Conservation (phyloP, 2,888 invertebrate genomes). For the Terebella lapidaria region DNA sequence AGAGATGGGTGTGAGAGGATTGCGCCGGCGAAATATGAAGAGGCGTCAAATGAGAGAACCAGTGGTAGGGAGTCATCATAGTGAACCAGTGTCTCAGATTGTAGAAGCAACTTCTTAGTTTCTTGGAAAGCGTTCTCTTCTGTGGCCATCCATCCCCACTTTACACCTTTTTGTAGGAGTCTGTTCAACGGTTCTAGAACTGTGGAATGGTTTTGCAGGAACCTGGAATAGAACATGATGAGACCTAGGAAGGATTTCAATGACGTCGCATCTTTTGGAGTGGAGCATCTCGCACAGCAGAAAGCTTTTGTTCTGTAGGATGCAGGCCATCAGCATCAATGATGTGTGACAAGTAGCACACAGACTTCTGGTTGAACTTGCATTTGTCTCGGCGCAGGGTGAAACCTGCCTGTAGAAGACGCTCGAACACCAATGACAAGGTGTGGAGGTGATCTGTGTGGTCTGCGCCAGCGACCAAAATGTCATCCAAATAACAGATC, state of each 20-base stretch:
- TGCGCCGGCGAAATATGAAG: background rate
- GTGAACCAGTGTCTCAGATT: background rate
- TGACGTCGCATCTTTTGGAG: background rate
- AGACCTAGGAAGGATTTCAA: background rate
- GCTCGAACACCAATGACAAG: background rate
- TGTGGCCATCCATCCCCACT: background rate
- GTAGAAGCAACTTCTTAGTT: background rate
- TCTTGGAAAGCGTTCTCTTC: background rate
- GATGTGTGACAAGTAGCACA: background rate
- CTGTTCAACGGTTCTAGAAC: background rate
- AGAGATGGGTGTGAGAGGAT: slow-evolving; percentile 1
- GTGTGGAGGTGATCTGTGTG: background rate
- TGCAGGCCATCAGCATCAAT: background rate
- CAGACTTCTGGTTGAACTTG: background rate
- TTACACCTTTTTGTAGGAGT: background rate
- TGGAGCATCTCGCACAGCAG: background rate
- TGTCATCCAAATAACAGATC: background rate
- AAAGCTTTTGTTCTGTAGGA: background rate
- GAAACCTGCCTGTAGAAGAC: background rate
- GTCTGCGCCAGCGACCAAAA: background rate
- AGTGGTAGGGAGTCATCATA: background rate
- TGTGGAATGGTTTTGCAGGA: background rate
- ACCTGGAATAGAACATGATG: background rate
- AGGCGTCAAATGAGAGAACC: background rate
- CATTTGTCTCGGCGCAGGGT: background rate